These are phyloP conservation scores for Oophaga sylvatica DNA, from an alignment of 2,797 vertebrate genomes.

Conservation along the genomic window DNA sequence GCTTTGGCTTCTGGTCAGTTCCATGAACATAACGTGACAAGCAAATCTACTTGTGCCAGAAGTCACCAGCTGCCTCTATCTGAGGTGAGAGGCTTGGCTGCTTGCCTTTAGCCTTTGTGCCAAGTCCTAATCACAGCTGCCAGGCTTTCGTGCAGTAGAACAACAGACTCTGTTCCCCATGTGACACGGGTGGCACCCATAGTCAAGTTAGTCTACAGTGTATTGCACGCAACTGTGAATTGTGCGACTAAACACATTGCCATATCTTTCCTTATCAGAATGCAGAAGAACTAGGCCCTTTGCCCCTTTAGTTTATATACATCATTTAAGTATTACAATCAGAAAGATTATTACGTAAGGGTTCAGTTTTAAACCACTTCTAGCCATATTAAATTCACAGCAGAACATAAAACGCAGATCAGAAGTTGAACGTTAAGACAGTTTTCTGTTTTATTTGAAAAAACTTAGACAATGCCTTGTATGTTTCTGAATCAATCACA, in stretches of 20 bases:
- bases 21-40: slow-evolving; percentile 52
- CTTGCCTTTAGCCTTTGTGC: slow-evolving; percentile 42
- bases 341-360: not conserved
- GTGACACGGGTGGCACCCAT: slow-evolving; percentile 41
- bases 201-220: slow-evolving; percentile 14
- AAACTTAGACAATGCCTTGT: too few relatives aligned
- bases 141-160: slow-evolving; percentile 49
- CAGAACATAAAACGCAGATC: too few relatives aligned
- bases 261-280: slow-evolving; percentile 10
- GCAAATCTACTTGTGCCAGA: slow-evolving; percentile 25
- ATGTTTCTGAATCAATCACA: too few relatives aligned
- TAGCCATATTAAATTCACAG: too few relatives aligned
- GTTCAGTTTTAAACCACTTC: not conserved
- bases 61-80: slow-evolving; percentile 32
- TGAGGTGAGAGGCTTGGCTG: slow-evolving; percentile 53
- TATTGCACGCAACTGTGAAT: slow-evolving; percentile 39
- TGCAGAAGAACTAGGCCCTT: not conserved
- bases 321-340: not conserved
- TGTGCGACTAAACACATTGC: not conserved
- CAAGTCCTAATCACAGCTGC: slow-evolving; percentile 50
- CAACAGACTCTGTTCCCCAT: slow-evolving; percentile 53
- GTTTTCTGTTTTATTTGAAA: too few relatives aligned
- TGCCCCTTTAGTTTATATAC: not conserved
- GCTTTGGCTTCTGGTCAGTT: slow-evolving; percentile 8
- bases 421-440: too few relatives aligned